phyloP scores from a whole-genome alignment of 2,113 vertebrate genomes.

The Elephantulus edwardii region DNA sequence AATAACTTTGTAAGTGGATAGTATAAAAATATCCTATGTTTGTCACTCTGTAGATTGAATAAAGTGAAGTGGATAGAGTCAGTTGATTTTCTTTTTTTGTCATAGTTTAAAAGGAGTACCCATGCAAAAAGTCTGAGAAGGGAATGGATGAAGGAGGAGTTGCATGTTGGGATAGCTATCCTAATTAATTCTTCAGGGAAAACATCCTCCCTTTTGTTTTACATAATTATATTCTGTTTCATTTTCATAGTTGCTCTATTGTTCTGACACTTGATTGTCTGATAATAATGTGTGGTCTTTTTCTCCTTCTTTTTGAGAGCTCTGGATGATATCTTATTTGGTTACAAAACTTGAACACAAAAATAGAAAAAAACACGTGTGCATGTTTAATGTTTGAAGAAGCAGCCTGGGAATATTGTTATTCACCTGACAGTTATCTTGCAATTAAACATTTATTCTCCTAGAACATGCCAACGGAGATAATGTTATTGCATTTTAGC shows the following conservation, averaged over 20 bases:
- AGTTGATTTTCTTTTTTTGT: background rate
- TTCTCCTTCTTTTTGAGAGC: constrained; percentile 17
- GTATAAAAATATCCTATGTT: background rate
- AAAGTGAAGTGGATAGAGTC: background rate
- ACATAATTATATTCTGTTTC: constrained; percentile 44
- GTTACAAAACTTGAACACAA: constrained; percentile 14
- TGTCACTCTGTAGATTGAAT: background rate
- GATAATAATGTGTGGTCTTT: background rate
- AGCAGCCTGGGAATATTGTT: background rate
- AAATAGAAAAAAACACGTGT: constrained; percentile 5
- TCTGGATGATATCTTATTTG: background rate
- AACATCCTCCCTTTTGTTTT: constrained; percentile 31
- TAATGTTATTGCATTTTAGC: constrained; percentile 21
- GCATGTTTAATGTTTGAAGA: constrained; percentile 38
- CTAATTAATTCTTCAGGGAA: constrained; percentile 49
- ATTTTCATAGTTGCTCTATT: background rate
- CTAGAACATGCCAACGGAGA: background rate
- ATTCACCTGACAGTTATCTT: constrained; percentile 48
- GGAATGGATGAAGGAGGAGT: background rate
- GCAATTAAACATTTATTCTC: constrained; percentile 53
- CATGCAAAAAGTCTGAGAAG: background rate
- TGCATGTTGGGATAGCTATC: background rate
- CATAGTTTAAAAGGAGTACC: background rate
- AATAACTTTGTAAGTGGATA: background rate
- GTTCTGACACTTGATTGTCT: background rate